phyloP scores from a whole-genome alignment of 2,888 invertebrate genomes.

The Stenolophus ochropezus region DNA sequence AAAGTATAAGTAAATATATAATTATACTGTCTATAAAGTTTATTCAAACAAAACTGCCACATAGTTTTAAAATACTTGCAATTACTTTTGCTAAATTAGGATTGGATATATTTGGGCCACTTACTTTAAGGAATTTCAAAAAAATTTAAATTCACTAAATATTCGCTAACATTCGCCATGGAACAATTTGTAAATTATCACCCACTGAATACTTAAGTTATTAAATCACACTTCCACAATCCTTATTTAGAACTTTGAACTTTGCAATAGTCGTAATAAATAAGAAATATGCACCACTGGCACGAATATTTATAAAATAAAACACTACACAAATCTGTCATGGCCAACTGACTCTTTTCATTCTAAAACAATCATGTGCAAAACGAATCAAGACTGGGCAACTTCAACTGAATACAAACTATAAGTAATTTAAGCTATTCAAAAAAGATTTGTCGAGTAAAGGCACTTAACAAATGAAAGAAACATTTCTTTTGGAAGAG shows the following conservation, averaged over 20 bases:
- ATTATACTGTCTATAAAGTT: neutral
- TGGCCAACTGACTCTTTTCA: slow-evolving; percentile 8
- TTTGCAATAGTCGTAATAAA: slow-evolving; percentile 3
- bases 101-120: too few relatives aligned
- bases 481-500: slow-evolving; percentile 14
- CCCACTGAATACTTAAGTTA: neutral
- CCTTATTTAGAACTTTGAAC: slow-evolving; percentile 18
- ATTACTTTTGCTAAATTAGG: too few relatives aligned
- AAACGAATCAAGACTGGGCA: slow-evolving; percentile 20
- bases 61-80: neutral
- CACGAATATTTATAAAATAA: slow-evolving; percentile 10
- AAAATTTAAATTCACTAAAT: neutral
- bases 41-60: neutral
- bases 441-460: neutral
- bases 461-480: slow-evolving; percentile 2
- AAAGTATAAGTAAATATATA: neutral
- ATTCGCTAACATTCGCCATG: neutral
- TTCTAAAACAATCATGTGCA: neutral
- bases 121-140: neutral
- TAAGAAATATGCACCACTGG: slow-evolving; percentile 12
- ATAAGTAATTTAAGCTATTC: neutral
- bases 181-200: neutral
- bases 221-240: neutral
- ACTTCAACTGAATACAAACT: neutral
- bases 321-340: neutral